Conservation (phyloP, 2,113 vertebrate species). For the Alligator sinensis region DNA sequence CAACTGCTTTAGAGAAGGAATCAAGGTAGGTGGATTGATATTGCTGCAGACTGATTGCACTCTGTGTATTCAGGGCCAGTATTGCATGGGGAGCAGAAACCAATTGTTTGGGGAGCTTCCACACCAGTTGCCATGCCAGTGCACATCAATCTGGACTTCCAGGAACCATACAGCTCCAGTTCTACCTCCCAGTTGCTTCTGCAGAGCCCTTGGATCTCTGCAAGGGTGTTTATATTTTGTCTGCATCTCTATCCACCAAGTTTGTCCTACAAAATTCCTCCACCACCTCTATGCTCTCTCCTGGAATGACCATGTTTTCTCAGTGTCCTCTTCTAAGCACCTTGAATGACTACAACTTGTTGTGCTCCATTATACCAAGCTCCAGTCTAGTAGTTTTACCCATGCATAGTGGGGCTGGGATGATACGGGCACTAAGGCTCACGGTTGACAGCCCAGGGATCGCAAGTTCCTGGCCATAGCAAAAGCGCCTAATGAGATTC, state of each 20-base stretch:
- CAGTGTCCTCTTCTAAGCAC: accelerated
- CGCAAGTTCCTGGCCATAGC: no score
- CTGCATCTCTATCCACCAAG: background rate
- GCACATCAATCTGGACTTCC: background rate
- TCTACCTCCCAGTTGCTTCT: background rate
- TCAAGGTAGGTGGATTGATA: background rate
- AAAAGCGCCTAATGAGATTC: no score
- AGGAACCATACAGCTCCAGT: background rate
- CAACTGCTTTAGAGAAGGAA: background rate
- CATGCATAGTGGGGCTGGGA: background rate
- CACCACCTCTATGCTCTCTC: background rate
- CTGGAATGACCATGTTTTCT: background rate
- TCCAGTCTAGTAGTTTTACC: background rate
- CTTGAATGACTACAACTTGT: background rate
- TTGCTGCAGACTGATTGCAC: accelerated
- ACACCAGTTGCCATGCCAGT: background rate
- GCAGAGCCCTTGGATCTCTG: accelerated
- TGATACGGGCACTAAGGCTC: no score
- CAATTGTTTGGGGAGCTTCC: accelerated
- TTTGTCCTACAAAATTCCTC: background rate
- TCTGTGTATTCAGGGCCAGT: background rate
- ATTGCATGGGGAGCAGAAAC: background rate
- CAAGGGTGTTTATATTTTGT: background rate
- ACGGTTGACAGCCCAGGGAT: no score
- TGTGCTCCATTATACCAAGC: background rate